phyloP scores from a whole-genome alignment of 1,140 invertebrate species.

The Drosophila erecta region DNA sequence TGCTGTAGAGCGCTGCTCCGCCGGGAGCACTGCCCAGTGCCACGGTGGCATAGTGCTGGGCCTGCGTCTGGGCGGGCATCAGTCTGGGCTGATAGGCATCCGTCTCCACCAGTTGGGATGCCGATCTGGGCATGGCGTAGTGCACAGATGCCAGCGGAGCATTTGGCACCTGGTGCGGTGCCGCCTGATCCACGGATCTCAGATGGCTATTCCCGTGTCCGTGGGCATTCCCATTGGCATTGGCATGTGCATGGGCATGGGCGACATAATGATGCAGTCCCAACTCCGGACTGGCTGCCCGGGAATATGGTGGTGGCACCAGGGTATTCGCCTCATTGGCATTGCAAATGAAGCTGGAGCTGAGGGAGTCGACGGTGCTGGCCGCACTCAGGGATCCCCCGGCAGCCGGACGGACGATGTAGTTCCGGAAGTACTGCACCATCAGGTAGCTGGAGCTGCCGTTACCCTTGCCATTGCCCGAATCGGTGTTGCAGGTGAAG shows the following conservation, averaged over 20 bases:
- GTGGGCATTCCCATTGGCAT: constrained; percentile 8
- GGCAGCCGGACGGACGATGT: constrained; percentile 88
- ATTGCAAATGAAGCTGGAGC: constrained; percentile 93
- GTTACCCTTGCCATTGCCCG: constrained; percentile 86
- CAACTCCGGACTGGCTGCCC: constrained; percentile 89
- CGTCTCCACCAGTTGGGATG: constrained; percentile 74
- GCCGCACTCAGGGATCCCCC: constrained; percentile 91
- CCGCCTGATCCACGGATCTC: constrained; percentile 27
- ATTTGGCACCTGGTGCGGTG: constrained; percentile 31
- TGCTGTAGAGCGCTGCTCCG: constrained; percentile 50
- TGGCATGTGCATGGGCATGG: constrained; percentile 54
- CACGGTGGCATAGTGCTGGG: constrained; percentile 62
- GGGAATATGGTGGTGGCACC: constrained; percentile 92
- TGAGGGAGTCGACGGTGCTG: constrained; percentile 92
- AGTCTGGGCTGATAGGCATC: constrained; percentile 32
- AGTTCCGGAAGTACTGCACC: constrained; percentile 92
- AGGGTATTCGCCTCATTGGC: constrained; percentile 92
- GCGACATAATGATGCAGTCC: constrained; percentile 83
- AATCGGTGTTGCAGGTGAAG: constrained; percentile 89
- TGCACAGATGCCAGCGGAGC: constrained; percentile 16
- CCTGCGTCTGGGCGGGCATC: constrained; percentile 16
- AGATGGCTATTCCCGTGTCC: constrained; percentile 10
- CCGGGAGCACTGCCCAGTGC: constrained; percentile 48
- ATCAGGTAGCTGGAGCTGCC: constrained; percentile 91
- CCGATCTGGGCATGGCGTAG: constrained; percentile 70